Evolutionary conservation across 1,140 invertebrate species (phyloP), one percentile per base, ranked within the genome.

Genomic region (Drosophila mauritiana): DNA sequence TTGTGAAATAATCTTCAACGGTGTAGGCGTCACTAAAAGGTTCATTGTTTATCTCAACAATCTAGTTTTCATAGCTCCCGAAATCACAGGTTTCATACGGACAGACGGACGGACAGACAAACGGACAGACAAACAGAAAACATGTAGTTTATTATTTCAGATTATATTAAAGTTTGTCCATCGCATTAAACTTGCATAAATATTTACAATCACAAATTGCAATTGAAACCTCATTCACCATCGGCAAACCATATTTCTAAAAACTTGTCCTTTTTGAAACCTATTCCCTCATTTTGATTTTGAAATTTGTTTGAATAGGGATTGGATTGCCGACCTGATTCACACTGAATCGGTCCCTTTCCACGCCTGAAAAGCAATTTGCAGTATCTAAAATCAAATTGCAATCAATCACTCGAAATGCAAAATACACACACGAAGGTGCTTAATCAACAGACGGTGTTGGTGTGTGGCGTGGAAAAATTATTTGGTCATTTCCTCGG

Each of bases 341-440:
- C 20, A 15, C 20, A 20, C 11, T 3, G 36, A n/a, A 31, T n/a
- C 12, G 13, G 42, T 40, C n/a, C 43, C 51, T 13, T 53, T 54
- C 27, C 13, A 34, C 37, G 12, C 52, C 52, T 45, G 34, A 80
- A 84, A 67, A 61, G 36, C 72, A 56, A 88, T 79, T 76, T 86
- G 39, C 54, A 63, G 56, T 62, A 52, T 52, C 46, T 34, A 58
- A 62, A 79, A 86, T 86, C 75, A 88, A 83, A 88, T 65, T 55
- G 62, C 72, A 89, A 86, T 86, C 63, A 86, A 86, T 86, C 83
- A 86, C 70, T 64, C 40, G 77, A 86, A 72, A 78, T 88, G 83
- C 74, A 85, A 70, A 75, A 64, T 52, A 62, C 15, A 6, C 43
- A 58, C 27, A 46, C 39, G 27, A 43, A 39, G 40, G 37, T 36